Conservation (phyloP, 2,797 vertebrate species). For the Morus bassanus region DNA sequence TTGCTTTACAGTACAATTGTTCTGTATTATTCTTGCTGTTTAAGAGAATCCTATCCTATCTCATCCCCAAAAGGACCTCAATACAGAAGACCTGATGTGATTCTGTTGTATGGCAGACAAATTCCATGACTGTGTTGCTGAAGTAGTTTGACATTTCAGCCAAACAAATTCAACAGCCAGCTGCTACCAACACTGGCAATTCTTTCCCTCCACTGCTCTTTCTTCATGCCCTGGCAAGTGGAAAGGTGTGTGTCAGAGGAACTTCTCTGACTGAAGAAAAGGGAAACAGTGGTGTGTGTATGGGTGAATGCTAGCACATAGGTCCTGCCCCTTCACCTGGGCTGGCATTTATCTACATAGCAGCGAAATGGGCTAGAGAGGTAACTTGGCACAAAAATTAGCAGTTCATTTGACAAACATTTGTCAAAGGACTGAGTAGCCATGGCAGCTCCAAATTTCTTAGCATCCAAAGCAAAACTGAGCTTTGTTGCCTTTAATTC, state of each 20-base stretch:
- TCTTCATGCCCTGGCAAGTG: neutral
- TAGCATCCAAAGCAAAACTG: neutral
- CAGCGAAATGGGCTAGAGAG: neutral
- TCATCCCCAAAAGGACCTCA: neutral
- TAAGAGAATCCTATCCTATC: neutral
- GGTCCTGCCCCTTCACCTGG: neutral
- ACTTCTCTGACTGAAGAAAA: neutral
- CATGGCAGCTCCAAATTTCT: neutral
- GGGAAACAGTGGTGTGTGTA: neutral
- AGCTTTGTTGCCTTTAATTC: neutral
- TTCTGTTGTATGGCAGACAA: neutral
- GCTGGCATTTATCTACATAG: neutral
- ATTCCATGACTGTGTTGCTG: neutral
- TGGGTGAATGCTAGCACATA: neutral
- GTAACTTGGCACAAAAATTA: neutral
- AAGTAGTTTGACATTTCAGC: neutral
- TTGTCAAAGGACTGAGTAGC: neutral
- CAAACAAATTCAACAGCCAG: neutral
- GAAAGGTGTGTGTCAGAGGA: neutral
- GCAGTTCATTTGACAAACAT: neutral
- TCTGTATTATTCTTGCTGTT: neutral
- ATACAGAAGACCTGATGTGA: neutral
- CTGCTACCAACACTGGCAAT: neutral
- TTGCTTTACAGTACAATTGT: neutral
- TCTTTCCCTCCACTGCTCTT: accelerated